Percentiles rank a stretch among this genome's conserved stretches.
These are phyloP conservation scores for Atta cephalotes DNA, from an alignment of 1,140 invertebrate species.

Conservation along the genomic window DNA sequence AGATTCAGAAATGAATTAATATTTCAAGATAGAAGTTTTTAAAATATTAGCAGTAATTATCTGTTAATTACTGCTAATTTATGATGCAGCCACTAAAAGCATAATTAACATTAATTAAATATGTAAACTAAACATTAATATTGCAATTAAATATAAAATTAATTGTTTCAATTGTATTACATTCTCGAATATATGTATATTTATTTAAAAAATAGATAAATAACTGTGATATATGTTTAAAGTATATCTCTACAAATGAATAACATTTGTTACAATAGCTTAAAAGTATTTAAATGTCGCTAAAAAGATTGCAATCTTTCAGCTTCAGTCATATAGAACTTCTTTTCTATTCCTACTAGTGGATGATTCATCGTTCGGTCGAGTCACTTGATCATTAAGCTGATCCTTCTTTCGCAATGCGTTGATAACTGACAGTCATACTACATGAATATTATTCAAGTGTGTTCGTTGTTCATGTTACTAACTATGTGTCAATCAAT, in stretches of 20 bases:
- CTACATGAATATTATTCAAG: slow-evolving; percentile 60
- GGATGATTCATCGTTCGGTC: slow-evolving; percentile 61
- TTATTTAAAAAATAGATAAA: neutral
- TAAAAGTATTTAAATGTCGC: slow-evolving; percentile 19
- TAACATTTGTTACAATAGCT: neutral
- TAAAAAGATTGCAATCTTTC: slow-evolving; percentile 14
- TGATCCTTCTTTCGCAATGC: slow-evolving; percentile 44
- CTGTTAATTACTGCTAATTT: neutral
- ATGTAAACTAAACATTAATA: neutral
- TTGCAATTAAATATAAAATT: neutral
- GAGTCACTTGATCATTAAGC: slow-evolving; percentile 56
- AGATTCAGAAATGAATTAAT: neutral
- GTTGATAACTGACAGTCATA: slow-evolving; percentile 58
- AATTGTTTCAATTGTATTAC: neutral
- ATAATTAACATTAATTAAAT: neutral
- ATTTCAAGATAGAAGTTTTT: neutral
- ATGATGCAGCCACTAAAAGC: neutral
- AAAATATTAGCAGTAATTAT: neutral
- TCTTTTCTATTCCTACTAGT: slow-evolving; percentile 8
- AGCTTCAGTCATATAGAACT: slow-evolving; percentile 1
- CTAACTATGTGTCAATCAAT: slow-evolving; percentile 54
- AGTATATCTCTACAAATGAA: neutral
- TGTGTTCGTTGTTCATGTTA: slow-evolving; percentile 34
- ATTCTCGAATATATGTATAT: neutral
- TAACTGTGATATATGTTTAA: neutral